Base-by-base conservation (phyloP, 1,140 invertebrate genomes). In the Bombus picipes region DNA sequence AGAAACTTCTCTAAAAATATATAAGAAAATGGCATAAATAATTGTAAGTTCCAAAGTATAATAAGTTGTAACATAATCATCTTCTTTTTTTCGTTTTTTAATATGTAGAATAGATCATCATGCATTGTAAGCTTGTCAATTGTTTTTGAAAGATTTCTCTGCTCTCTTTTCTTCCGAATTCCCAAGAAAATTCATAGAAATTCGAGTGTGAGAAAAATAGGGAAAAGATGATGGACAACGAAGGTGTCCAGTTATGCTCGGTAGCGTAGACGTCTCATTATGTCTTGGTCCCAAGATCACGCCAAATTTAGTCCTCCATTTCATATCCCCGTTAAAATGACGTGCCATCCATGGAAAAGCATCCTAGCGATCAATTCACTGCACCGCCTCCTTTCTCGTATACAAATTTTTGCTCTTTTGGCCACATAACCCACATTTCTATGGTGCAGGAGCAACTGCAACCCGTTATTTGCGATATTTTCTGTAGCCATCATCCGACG, bases 341-440 rank as follows among this genome's bases (percentile, higher is more conserved):
- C 79, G 77, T 87, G 89, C 85, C 89, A 1, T 15, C 73, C 76
- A 78, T 89, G 80, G 88, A 90, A 88, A 90, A 81, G 86, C 85
- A 82, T n/a, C 72, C 83, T 28, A 59, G 41, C 43, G 81, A 53
- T 86, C 85, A 66, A 89, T 90, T 91, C 87, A 91, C 59, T 76
- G 81, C 65, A 82, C 77, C 86, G 86, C 89, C 87, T 85, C 88
- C 86, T 93, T 93, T 93, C 89, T 88, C 90, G 90, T 93, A 95
- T 95, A 95, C 93, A 95, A 94, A 94, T 94, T 94, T 92, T 90
- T 93, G 92, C 92, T 92, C 92, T 92, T 92, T 94, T 94, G 91
- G 89, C 91, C 94, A 94, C 91, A 94, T 95, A 95, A 95, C 94
- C 94, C 93, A 95, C 82, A 95, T 95, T 94, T 94, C 92, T 91